Evolutionary conservation across 2,797 vertebrate genomes (phyloP).

Genomic region (Darevskia nairensis): DNA sequence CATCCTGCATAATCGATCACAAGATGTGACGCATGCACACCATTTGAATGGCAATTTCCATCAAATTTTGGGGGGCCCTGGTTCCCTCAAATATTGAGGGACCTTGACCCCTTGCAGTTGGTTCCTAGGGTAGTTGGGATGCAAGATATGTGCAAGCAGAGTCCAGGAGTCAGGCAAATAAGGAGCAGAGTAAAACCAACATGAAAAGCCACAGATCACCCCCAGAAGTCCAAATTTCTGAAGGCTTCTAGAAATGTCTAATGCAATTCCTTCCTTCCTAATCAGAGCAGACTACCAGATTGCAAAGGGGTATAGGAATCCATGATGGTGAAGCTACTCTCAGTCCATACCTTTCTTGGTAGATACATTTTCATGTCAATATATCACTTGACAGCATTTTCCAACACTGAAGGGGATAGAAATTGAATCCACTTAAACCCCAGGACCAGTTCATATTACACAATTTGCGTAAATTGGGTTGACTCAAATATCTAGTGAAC

Average conservation of each 20-base stretch:
- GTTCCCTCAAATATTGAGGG: too few species aligned
- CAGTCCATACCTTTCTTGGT: not conserved
- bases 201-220: too few species aligned
- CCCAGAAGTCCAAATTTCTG: not conserved
- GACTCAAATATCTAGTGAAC: not conserved
- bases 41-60: too few species aligned
- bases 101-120: too few species aligned
- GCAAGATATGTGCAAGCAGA: too few species aligned
- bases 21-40: too few species aligned
- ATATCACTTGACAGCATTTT: too few species aligned
- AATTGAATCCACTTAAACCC: not conserved
- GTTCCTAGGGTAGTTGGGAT: not conserved
- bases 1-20: too few species aligned
- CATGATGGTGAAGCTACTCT: not conserved
- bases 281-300: not conserved
- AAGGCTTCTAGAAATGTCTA: not conserved
- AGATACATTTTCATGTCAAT: not conserved
- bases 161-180: not conserved
- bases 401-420: too few species aligned
- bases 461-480: not conserved
- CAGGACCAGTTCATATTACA: not conserved
- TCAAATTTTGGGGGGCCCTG: too few species aligned
- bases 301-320: not conserved
- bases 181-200: not conserved
- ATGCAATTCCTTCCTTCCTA: not conserved